Evolutionary conservation across 2,888 invertebrate genomes (phyloP).

Genomic region (Sisyra terminalis): DNA sequence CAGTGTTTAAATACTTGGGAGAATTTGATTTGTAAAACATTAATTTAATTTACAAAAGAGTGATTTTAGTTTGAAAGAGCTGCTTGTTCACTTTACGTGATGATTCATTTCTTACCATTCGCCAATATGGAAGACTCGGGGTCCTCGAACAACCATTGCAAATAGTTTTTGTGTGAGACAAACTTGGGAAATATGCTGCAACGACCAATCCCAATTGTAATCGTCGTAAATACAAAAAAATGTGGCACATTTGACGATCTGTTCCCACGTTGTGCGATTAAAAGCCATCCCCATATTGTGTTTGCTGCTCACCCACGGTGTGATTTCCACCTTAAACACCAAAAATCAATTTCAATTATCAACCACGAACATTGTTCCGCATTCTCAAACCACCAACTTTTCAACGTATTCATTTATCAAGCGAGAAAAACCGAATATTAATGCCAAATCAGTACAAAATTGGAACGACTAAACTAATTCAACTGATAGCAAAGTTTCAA

Average conservation of each 20-base stretch:
- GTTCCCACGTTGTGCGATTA: constrained; percentile 73
- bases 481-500: too few relatives aligned
- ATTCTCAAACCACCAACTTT: too few relatives aligned
- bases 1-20: too few relatives aligned
- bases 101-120: constrained; percentile 61
- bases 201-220: constrained; percentile 99
- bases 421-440: background rate
- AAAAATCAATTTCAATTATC: background rate
- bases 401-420: too few relatives aligned
- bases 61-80: too few relatives aligned
- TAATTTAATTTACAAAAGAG: too few relatives aligned
- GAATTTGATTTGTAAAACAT: too few relatives aligned
- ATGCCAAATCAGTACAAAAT: too few relatives aligned
- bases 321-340: constrained; percentile 60
- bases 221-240: constrained; percentile 95
- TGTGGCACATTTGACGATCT: constrained; percentile 61
- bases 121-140: constrained; percentile 94
- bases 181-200: constrained; percentile 80
- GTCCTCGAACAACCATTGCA: constrained; percentile 81
- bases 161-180: constrained; percentile 60
- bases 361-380: background rate
- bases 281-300: constrained; percentile 99
- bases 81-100: too few relatives aligned
- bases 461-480: too few relatives aligned
- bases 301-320: constrained; percentile 90